Evolutionary conservation across 64 coral and sea anemone species (phyloP).

Genomic region (Montipora capricornis): DNA sequence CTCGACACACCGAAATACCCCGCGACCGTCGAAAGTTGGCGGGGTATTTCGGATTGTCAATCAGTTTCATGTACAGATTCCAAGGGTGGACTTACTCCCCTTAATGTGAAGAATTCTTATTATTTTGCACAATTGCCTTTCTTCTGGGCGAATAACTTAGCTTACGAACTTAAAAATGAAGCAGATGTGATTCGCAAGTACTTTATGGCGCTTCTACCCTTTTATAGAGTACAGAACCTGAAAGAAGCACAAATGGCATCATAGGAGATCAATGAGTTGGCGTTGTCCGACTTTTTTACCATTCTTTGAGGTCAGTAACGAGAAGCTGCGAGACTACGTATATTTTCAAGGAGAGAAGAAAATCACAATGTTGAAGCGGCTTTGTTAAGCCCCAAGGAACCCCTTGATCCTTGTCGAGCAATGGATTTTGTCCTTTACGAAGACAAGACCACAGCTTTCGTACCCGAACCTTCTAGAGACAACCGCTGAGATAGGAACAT

Average conservation of each 20-base stretch:
- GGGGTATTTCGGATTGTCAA: background rate
- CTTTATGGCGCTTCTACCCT: background rate
- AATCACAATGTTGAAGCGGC: background rate
- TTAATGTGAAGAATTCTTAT: background rate
- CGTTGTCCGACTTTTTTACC: background rate
- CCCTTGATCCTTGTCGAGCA: background rate
- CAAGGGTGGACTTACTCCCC: no score
- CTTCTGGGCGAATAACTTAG: background rate
- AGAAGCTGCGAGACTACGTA: background rate
- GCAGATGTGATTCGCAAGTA: background rate
- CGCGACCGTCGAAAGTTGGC: no score
- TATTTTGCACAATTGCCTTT: background rate
- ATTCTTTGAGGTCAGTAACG: background rate
- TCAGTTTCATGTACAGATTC: background rate
- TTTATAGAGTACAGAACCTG: background rate
- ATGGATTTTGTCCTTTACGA: slow-evolving; percentile 10
- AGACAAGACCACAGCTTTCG: background rate
- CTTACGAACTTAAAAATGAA: background rate
- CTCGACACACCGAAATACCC: no score
- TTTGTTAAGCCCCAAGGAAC: background rate
- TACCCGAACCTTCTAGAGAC: no score
- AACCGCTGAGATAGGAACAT: background rate
- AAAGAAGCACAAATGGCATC: background rate
- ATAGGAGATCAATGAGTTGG: background rate
- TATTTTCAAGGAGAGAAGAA: background rate